phyloP scores from a whole-genome alignment of 2,797 vertebrate species.

The Hyperoplus immaculatus region DNA sequence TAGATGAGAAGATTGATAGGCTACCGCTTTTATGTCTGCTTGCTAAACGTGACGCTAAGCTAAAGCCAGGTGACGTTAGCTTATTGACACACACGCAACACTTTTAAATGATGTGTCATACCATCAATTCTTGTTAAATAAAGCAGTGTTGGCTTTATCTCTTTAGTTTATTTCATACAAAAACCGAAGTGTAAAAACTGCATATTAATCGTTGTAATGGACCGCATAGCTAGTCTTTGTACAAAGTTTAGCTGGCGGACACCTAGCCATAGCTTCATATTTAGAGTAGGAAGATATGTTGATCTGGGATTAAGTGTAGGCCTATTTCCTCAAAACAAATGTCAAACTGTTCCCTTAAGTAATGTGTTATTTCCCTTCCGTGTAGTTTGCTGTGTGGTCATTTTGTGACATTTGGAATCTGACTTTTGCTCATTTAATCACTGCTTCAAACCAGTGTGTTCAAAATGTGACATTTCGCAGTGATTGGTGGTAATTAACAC shows the following conservation, averaged over 20 bases:
- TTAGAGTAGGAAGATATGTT: neutral
- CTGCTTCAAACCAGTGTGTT: constrained; percentile 45
- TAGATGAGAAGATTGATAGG: neutral
- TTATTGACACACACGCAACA: neutral
- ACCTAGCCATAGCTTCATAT: neutral
- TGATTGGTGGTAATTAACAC: constrained; percentile 44
- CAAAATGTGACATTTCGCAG: constrained; percentile 46
- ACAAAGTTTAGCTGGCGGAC: neutral
- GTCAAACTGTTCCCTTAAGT: constrained; percentile 26
- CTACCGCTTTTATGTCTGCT: neutral
- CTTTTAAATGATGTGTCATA: too few relatives aligned
- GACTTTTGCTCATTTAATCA: constrained; percentile 34
- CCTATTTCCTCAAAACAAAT: neutral
- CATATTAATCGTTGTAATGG: neutral
- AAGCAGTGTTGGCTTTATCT: too few relatives aligned
- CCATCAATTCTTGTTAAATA: neutral
- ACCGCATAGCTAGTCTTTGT: neutral
- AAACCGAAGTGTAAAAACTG: neutral
- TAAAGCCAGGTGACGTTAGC: neutral
- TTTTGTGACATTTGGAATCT: constrained; percentile 13
- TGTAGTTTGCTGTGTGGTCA: neutral
- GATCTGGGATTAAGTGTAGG: neutral
- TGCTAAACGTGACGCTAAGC: neutral
- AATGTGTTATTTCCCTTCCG: neutral
- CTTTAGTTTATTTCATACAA: neutral